These are phyloP conservation scores for Platynereis dumerilii DNA, from an alignment of 2,888 invertebrate species.

Conservation along the genomic window DNA sequence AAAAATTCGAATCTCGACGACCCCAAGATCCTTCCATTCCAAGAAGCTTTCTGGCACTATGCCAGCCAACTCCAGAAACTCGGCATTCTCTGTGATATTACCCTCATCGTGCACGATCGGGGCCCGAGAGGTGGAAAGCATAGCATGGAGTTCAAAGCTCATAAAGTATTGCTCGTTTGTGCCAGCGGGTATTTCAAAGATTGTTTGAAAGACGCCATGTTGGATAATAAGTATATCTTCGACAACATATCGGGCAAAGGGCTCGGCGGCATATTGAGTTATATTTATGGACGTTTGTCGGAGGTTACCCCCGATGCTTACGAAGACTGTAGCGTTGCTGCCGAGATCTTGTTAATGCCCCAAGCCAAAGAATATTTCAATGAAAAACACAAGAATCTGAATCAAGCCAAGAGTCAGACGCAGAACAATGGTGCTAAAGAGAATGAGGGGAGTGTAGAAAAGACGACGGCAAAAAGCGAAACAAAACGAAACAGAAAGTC, in stretches of 20 bases:
- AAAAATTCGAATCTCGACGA: too few species aligned
- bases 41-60: slow-evolving; percentile 16
- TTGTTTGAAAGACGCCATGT: background rate
- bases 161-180: slow-evolving; percentile 21
- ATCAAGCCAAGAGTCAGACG: background rate
- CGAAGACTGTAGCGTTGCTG: slow-evolving; percentile 12
- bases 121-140: background rate
- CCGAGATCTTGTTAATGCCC: slow-evolving; percentile 14
- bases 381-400: background rate
- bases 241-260: slow-evolving; percentile 17
- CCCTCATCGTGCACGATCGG: background rate
- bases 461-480: background rate
- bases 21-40: slow-evolving; percentile 1
- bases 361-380: slow-evolving; percentile 9
- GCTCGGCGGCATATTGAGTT: slow-evolving; percentile 14
- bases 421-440: background rate
- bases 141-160: slow-evolving; percentile 8
- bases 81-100: slow-evolving; percentile 21
- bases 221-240: slow-evolving; percentile 20
- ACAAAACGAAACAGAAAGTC: background rate
- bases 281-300: slow-evolving; percentile 12
- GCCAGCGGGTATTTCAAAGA: slow-evolving; percentile 17
- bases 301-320: slow-evolving; percentile 7
- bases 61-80: slow-evolving; percentile 22
- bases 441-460: background rate